Evolutionary conservation across 2,113 vertebrate species (phyloP), one percentile per base, ranked within the genome.

Genomic region (Calcarius ornatus): DNA sequence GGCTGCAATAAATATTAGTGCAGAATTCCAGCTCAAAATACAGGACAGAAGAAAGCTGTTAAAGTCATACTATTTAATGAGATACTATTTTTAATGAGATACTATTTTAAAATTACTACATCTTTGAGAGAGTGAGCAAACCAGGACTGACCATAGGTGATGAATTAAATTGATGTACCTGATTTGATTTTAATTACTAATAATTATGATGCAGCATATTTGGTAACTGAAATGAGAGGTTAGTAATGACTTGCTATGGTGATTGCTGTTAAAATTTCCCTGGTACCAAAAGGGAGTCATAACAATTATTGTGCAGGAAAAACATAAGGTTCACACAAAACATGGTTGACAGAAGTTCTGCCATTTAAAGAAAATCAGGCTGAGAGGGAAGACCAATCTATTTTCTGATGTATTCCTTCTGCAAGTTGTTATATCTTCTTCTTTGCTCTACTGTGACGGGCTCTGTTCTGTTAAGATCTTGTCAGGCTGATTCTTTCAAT

Each of bases 141-240:
- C 51, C 77, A 38, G 81, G 72, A 90, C 68, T 81, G 87, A 95
- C 73, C 92, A 73, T 23, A 70, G 86, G 90, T 88, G 88, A 95
- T 92, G 61, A 96, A 95, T 94, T 91, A 93, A 88, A 95, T 50
- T 95, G 75, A 94, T 92, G 90, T 60, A 81, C 51, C 69, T 94
- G 92, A 95, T 95, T 94, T 94, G 91, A 96, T 96, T 96, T 96
- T 96, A 96, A 96, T 96, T 92, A 90, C 91, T 90, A 96, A 85
- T 91, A 94, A 96, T 93, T 95, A 91, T 79, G 56, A 81, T 90
- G 65, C 87, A 96, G 89, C 75, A 86, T 93, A 94, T 96, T 86
- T 85, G 70, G 82, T 66, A 92, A 90, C 43, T 93, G 84, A 90
- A 96, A 92, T 77, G 71, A 93, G 86, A 88, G 35, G 56, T 94